Evolutionary conservation across 2,113 vertebrate species (phyloP).

Genomic region (Tetrao urogallus): DNA sequence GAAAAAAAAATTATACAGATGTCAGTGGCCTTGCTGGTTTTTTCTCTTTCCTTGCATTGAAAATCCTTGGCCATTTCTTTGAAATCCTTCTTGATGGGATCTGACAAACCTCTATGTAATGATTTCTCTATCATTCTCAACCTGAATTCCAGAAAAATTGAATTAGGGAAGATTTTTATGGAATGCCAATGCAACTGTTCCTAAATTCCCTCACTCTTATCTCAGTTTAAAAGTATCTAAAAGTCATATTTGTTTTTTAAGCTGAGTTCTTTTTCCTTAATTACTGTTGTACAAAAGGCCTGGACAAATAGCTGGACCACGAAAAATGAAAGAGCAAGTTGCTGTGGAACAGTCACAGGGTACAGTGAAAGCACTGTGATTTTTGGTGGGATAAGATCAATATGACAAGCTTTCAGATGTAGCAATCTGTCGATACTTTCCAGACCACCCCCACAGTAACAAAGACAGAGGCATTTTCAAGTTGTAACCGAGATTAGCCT

Average conservation of each 20-base stretch:
- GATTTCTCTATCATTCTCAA: background rate
- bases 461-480: slow-evolving; percentile 52
- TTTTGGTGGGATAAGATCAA: slow-evolving; percentile 26
- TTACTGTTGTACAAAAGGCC: background rate
- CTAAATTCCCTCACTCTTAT: background rate
- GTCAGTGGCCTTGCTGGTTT: background rate
- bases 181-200: background rate
- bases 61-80: background rate
- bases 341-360: background rate
- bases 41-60: background rate
- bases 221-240: background rate
- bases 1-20: background rate
- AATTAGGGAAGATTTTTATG: background rate
- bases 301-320: background rate
- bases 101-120: background rate
- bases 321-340: background rate
- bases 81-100: background rate
- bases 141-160: background rate
- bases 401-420: slow-evolving; percentile 16
- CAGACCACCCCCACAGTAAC: background rate
- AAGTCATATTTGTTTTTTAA: background rate
- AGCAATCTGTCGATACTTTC: background rate
- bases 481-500: slow-evolving; percentile 61
- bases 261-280: background rate
- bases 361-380: background rate